Conservation (phyloP, 2,113 vertebrate genomes). For the Orycteropus afer region DNA sequence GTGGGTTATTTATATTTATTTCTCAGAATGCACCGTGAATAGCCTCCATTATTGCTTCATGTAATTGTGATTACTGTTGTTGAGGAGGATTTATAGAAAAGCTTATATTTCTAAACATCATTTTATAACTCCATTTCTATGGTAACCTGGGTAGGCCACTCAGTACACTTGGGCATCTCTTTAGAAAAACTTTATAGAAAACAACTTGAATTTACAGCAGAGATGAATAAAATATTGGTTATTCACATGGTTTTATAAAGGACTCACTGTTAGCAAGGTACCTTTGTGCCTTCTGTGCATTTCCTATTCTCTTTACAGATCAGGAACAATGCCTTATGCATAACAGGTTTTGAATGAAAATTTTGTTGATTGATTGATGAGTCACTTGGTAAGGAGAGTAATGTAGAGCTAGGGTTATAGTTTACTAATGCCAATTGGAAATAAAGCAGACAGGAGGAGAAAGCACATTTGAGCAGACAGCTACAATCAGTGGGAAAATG, state of each 20-base stretch:
- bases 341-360: conserved; percentile 58
- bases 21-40: conserved; percentile 15
- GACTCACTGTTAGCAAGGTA: background rate
- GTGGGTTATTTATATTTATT: conserved; percentile 56
- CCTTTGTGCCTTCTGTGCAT: background rate
- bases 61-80: conserved; percentile 41
- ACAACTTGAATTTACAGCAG: conserved; percentile 62
- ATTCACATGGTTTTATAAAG: background rate
- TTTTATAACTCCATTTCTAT: conserved; percentile 70
- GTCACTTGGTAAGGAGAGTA: conserved; percentile 28
- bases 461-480: conserved; percentile 29
- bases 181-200: conserved; percentile 55
- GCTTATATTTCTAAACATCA: conserved; percentile 62
- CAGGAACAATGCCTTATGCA: conserved; percentile 47
- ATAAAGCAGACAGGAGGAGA: conserved; percentile 33
- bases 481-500: conserved; percentile 15
- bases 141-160: conserved; percentile 63
- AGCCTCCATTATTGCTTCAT: conserved; percentile 47
- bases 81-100: conserved; percentile 67
- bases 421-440: conserved; percentile 40
- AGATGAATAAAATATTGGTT: conserved; percentile 48
- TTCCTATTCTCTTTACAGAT: conserved; percentile 51
- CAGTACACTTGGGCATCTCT: conserved; percentile 38
- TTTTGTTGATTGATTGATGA: conserved; percentile 62
- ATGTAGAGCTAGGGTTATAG: conserved; percentile 30